A percentile compares a stretch with the other conserved stretches of the same genome.
Evolutionary conservation across 2,113 vertebrate genomes (phyloP).

Genomic region (Uropsilus gracilis): DNA sequence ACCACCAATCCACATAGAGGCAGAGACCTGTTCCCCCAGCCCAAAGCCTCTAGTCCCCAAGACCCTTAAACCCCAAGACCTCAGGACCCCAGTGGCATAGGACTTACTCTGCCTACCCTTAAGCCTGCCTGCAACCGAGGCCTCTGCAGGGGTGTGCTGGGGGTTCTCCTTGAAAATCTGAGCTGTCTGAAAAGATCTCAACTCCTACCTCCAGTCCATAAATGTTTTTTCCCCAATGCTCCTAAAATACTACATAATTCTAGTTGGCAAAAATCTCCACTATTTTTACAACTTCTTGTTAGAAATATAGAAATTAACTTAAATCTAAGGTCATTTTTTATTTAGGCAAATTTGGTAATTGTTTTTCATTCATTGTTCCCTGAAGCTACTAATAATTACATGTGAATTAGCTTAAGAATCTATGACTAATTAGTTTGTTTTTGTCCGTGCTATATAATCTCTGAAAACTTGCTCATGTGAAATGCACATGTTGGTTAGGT

Average conservation of each 20-base stretch:
- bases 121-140: no score
- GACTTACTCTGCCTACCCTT: no score
- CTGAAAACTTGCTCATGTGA: background rate
- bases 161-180: no score
- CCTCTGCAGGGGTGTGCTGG: no score
- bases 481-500: background rate
- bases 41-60: no score
- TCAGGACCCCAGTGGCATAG: no score
- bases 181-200: no score
- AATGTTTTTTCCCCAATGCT: background rate
- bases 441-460: background rate
- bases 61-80: no score
- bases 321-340: slow-evolving; percentile 15
- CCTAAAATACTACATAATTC: slow-evolving; percentile 24
- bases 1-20: no score
- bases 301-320: background rate
- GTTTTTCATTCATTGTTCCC: background rate
- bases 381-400: background rate
- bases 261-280: background rate
- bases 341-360: background rate
- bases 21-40: no score
- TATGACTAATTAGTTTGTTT: background rate
- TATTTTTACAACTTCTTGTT: background rate
- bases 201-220: no score
- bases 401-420: background rate